Conservation (phyloP, 2,113 vertebrate species). For the Ochotona princeps region DNA sequence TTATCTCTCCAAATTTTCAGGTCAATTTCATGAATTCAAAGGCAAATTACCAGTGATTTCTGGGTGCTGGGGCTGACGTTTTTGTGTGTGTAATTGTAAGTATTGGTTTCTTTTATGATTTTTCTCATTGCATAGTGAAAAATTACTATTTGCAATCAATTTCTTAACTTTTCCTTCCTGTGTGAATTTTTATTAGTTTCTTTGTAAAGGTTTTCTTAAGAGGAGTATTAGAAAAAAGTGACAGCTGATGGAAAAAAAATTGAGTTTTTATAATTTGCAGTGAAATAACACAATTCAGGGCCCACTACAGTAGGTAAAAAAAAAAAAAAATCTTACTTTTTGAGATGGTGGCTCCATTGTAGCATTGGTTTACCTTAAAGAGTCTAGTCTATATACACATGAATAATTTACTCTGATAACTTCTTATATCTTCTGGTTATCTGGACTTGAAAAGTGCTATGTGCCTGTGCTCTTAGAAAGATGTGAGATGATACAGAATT, state of each 20-base stretch:
- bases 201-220: constrained; percentile 3
- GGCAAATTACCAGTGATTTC: constrained; percentile 94
- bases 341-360: background rate
- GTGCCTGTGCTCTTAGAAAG: background rate
- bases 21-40: constrained; percentile 98
- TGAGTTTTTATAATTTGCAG: constrained; percentile 37
- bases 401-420: constrained; percentile 51
- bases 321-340: constrained; percentile 41
- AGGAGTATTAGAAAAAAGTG: constrained; percentile 8
- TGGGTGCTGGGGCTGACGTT: constrained; percentile 95
- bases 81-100: constrained; percentile 94
- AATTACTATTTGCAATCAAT: constrained; percentile 45
- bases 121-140: constrained; percentile 41
- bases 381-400: constrained; percentile 7
- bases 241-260: constrained; percentile 18
- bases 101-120: constrained; percentile 84
- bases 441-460: constrained; percentile 50
- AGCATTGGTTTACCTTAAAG: constrained; percentile 36
- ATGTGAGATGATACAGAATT: constrained; percentile 31
- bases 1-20: constrained; percentile 87
- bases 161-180: background rate
- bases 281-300: background rate
- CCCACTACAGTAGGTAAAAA: background rate
- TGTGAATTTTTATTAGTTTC: constrained; percentile 45
- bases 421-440: constrained; percentile 46